Conservation (phyloP, 1,140 invertebrate genomes). For the Anadara kagoshimensis region DNA sequence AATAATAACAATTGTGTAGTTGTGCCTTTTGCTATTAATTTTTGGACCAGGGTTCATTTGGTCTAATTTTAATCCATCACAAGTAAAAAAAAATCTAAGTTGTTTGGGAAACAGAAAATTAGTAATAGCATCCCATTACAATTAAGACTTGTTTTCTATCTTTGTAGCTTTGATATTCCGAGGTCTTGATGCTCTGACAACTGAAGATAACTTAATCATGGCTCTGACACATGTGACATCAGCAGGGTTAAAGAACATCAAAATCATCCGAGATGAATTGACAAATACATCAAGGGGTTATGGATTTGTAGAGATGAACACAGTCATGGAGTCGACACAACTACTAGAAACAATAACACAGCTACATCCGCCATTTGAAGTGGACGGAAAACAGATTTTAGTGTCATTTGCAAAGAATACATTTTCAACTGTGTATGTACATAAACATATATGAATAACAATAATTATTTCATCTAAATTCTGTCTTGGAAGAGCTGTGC, state of each 20-base stretch:
- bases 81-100: too few species aligned
- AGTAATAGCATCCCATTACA: too few species aligned
- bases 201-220: slow-evolving; percentile 85
- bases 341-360: slow-evolving; percentile 67
- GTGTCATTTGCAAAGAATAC: slow-evolving; percentile 74
- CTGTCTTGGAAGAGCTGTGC: too few species aligned
- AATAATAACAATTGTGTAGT: too few species aligned
- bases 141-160: background rate
- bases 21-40: too few species aligned
- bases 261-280: slow-evolving; percentile 85
- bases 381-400: slow-evolving; percentile 73
- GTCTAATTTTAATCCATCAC: too few species aligned
- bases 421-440: slow-evolving; percentile 69
- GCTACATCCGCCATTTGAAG: slow-evolving; percentile 64
- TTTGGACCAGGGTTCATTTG: too few species aligned
- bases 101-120: too few species aligned
- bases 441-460: slow-evolving; percentile 21
- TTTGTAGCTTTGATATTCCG: slow-evolving; percentile 85
- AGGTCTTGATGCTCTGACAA: slow-evolving; percentile 88
- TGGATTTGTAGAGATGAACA: slow-evolving; percentile 79
- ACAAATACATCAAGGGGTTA: slow-evolving; percentile 82
- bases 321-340: slow-evolving; percentile 87
- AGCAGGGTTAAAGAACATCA: slow-evolving; percentile 84
- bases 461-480: too few species aligned
- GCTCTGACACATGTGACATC: slow-evolving; percentile 78